A percentile compares a stretch with the other conserved stretches of the same genome.
These are phyloP conservation scores for Oxyteleia sp. DNA, from an alignment of 2,888 invertebrate genomes.

Conservation along the genomic window DNA sequence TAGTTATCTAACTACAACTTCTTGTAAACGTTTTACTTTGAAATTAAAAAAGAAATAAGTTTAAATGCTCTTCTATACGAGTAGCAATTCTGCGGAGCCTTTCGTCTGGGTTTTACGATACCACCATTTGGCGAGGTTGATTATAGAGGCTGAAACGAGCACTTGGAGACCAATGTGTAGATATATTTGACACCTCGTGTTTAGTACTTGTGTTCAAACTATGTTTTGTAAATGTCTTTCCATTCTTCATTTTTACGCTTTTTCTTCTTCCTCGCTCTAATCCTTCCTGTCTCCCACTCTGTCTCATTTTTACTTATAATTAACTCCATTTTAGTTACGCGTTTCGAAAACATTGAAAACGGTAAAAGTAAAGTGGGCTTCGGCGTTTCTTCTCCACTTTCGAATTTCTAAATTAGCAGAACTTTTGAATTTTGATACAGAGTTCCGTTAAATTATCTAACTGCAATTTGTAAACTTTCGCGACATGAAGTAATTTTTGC, in stretches of 20 bases:
- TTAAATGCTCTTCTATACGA: constrained; percentile 59
- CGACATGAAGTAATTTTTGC: no score
- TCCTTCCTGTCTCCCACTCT: no score
- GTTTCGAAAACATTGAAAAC: constrained; percentile 22
- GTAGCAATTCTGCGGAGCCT: constrained; percentile 63
- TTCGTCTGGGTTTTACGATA: constrained; percentile 72
- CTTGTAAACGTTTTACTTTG: constrained; percentile 54
- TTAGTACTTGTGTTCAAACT: constrained; percentile 57
- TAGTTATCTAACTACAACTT: constrained; percentile 17
- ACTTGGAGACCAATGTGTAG: constrained; percentile 71
- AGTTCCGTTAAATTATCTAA: constrained; percentile 20
- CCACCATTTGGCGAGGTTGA: constrained; percentile 70
- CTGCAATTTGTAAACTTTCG: no score
- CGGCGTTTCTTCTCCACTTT: not conserved
- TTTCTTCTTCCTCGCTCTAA: constrained; percentile 17
- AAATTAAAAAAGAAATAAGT: constrained; percentile 70
- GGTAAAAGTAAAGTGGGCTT: constrained; percentile 17
- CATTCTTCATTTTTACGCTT: constrained; percentile 58
- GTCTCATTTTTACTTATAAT: constrained; percentile 27
- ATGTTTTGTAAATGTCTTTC: constrained; percentile 54
- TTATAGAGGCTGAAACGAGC: constrained; percentile 71
- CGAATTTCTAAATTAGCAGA: no score
- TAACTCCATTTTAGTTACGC: constrained; percentile 40
- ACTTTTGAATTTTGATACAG: not conserved
- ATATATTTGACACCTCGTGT: constrained; percentile 71